Evolutionary conservation across 1,140 invertebrate genomes (phyloP).

Genomic region (Geopemphigus sp.): DNA sequence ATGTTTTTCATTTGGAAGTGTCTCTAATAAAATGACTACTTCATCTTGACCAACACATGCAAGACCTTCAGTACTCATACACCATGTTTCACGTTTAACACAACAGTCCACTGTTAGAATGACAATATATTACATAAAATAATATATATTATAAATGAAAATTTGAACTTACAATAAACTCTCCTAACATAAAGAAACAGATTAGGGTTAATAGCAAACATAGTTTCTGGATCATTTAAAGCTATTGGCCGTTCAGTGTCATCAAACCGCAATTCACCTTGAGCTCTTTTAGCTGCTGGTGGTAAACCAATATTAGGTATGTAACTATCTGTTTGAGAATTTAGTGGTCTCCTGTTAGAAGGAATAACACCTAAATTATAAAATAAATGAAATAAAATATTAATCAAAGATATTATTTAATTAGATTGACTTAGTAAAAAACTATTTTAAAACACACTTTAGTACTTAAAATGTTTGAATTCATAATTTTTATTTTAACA

Average conservation of each 20-base stretch:
- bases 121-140: slow-evolving; percentile 2
- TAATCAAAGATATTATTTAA: neutral
- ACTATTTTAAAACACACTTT: neutral
- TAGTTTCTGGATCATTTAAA: slow-evolving; percentile 60
- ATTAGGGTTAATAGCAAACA: slow-evolving; percentile 78
- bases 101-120: slow-evolving; percentile 74
- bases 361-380: slow-evolving; percentile 24
- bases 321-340: slow-evolving; percentile 52
- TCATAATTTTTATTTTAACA: no score
- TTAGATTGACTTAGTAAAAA: neutral
- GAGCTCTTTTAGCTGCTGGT: slow-evolving; percentile 50
- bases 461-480: neutral
- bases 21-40: slow-evolving; percentile 76
- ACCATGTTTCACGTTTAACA: slow-evolving; percentile 76
- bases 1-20: slow-evolving; percentile 65
- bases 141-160: neutral
- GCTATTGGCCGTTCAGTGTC: slow-evolving; percentile 51
- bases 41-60: slow-evolving; percentile 84
- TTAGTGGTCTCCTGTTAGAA: slow-evolving; percentile 51
- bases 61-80: slow-evolving; percentile 76
- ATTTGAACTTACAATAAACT: slow-evolving; percentile 49
- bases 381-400: neutral
- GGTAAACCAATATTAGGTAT: slow-evolving; percentile 53
- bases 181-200: slow-evolving; percentile 75
- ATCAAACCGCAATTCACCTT: slow-evolving; percentile 51